Base-by-base conservation (phyloP, 2,888 invertebrate species). In the Agonopterix alstromeriana region DNA sequence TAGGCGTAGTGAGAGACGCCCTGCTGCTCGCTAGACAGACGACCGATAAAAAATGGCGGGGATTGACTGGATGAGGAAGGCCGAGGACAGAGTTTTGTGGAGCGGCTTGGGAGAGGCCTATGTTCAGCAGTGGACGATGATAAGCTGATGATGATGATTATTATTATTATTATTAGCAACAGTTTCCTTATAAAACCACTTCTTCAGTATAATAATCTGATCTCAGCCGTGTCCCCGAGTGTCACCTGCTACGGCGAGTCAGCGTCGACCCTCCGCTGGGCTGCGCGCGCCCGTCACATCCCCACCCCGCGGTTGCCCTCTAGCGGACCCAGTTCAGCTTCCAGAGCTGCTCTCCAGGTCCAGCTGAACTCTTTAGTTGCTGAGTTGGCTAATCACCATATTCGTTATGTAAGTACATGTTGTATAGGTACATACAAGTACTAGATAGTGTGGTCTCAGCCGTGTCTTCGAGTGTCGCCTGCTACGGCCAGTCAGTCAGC, bases 401-500 rank as follows among this genome's bases (percentile, higher is more conserved):
- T 86, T 46, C 61, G 52, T 67, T 86, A 82, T 60, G 84, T 84
- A 63, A 71, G 76, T 59, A 17, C 17, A 17, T 17, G 17, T 17
- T 17, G 17, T 17, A n/a, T n/a, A n/a, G n/a, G n/a, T n/a, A 17
- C 2, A 17, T 17, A 17, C 17, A 17, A 17, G 17, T 17, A 17
- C 17, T 17, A 17, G 17, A 17, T 17, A 17, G 17, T 17, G 17
- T 17, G 27, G 27, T 27, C 77, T 14, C 82, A 95, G 95, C 95
- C 52, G 90, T 95, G 58, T 94, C 94, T 10, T 95, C 95, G 47
- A 93, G 94, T 54, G 92, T 91, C 57, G 86, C 90, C 46, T 94
- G 93, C 80, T 95, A 94, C 90, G 93, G 91, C 63, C 95, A 95
- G 78, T 94, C 94, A 8, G 91, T n/a, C n/a, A n/a, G n/a, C 95